phyloP scores from a whole-genome alignment of 2,113 vertebrate species.

The Lipophrys pholis region DNA sequence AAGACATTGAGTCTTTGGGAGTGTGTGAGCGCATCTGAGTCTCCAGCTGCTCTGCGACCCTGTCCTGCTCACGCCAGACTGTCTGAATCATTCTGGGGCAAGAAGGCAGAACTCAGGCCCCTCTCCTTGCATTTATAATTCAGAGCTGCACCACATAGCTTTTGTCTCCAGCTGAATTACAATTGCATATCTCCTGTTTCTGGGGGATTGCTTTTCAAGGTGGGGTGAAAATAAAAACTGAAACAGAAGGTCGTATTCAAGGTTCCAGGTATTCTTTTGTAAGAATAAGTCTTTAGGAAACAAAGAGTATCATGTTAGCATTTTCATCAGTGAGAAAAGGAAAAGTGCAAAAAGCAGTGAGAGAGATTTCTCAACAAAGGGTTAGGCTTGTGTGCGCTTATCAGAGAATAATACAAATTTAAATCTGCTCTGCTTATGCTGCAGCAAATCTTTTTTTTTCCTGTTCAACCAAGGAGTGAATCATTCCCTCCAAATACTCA shows the following conservation, averaged over 20 bases:
- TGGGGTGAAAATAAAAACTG: slow-evolving; percentile 8
- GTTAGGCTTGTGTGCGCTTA: slow-evolving; percentile 25
- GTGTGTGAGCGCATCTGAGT: slow-evolving; percentile 38
- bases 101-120: slow-evolving; percentile 73
- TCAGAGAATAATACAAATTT: slow-evolving; percentile 34
- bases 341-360: slow-evolving; percentile 4
- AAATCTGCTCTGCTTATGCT: slow-evolving; percentile 23
- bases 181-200: slow-evolving; percentile 75
- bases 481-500: slow-evolving; percentile 14
- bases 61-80: slow-evolving; percentile 63
- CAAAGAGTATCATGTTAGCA: slow-evolving; percentile 46
- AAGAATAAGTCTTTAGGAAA: slow-evolving; percentile 47
- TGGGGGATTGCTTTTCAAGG: slow-evolving; percentile 66
- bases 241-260: slow-evolving; percentile 29
- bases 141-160: slow-evolving; percentile 68
- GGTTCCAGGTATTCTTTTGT: slow-evolving; percentile 62
- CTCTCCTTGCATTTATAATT: slow-evolving; percentile 82
- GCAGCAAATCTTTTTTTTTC: slow-evolving; percentile 36
- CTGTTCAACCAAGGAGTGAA: background rate
- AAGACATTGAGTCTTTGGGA: slow-evolving; percentile 1
- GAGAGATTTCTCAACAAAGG: slow-evolving; percentile 24
- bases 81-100: slow-evolving; percentile 73
- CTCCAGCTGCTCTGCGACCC: slow-evolving; percentile 59
- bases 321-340: slow-evolving; percentile 26
- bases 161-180: slow-evolving; percentile 72